Conservation (phyloP, 2,113 vertebrate species). For the Catharus bicknelli region DNA sequence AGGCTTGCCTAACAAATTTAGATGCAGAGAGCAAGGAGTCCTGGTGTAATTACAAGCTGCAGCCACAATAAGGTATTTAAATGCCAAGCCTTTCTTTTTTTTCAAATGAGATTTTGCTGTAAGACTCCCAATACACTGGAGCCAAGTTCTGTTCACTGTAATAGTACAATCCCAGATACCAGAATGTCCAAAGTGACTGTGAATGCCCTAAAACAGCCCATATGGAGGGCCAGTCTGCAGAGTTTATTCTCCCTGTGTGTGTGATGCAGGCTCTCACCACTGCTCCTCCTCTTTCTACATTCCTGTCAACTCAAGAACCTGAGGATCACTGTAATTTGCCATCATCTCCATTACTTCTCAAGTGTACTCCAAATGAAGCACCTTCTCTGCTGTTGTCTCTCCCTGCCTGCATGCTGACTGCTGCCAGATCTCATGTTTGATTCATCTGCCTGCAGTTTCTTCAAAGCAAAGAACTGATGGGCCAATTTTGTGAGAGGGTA, state of each 20-base stretch:
- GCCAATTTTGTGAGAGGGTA: not conserved
- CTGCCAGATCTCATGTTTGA: not conserved
- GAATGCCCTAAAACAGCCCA: not conserved
- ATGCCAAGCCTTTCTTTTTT: not conserved
- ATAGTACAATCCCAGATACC: not conserved
- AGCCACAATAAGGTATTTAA: not conserved
- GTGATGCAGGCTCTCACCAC: not conserved
- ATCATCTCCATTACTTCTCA: not conserved
- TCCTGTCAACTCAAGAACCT: not conserved
- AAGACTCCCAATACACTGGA: not conserved
- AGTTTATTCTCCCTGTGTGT: not conserved
- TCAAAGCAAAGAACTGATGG: not conserved
- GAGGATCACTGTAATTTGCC: not conserved
- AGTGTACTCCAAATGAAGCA: not conserved
- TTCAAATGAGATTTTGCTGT: not conserved
- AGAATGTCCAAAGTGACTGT: not conserved
- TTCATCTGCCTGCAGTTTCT: not conserved
- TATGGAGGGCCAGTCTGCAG: not conserved
- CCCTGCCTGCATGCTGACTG: not conserved
- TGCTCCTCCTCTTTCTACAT: not conserved
- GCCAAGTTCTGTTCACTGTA: not conserved
- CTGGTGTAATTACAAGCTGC: not conserved
- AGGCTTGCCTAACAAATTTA: not conserved
- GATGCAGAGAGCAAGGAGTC: not conserved
- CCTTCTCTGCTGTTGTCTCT: not conserved